Percentiles rank a stretch among this genome's conserved stretches.
phyloP scores from a whole-genome alignment of 1,140 invertebrate species.

The Pomacea maculata region DNA sequence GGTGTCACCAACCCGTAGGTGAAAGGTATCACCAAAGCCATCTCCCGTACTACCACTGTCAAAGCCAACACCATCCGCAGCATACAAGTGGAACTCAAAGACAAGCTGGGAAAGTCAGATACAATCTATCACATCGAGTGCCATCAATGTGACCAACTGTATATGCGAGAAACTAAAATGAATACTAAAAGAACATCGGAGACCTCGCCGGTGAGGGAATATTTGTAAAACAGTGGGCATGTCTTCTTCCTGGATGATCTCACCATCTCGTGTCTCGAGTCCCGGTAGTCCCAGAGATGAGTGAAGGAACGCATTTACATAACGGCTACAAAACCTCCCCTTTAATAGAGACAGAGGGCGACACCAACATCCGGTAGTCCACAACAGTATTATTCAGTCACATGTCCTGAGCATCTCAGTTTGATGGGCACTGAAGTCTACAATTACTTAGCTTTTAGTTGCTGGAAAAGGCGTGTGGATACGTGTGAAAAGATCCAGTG shows the following conservation, averaged over 20 bases:
- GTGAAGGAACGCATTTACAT: neutral
- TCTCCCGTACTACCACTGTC: neutral
- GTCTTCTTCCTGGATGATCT: no score
- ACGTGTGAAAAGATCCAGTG: neutral
- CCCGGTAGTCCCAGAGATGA: neutral
- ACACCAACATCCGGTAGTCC: neutral
- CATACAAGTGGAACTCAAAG: neutral
- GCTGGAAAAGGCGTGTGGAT: neutral
- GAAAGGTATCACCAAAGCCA: neutral
- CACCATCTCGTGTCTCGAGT: no score
- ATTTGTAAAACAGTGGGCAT: no score
- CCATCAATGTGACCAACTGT: neutral
- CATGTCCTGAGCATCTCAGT: neutral
- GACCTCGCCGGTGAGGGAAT: no score
- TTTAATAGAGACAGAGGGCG: neutral
- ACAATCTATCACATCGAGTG: neutral
- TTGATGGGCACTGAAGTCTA: neutral
- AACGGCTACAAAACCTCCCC: neutral
- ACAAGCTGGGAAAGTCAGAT: neutral
- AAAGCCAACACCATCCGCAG: neutral
- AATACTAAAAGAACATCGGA: neutral
- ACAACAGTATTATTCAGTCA: neutral
- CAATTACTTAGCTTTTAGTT: neutral
- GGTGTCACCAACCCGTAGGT: neutral
- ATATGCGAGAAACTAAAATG: neutral